Conservation (phyloP, 2,888 invertebrate species). For the Trichogramma evanescens region DNA sequence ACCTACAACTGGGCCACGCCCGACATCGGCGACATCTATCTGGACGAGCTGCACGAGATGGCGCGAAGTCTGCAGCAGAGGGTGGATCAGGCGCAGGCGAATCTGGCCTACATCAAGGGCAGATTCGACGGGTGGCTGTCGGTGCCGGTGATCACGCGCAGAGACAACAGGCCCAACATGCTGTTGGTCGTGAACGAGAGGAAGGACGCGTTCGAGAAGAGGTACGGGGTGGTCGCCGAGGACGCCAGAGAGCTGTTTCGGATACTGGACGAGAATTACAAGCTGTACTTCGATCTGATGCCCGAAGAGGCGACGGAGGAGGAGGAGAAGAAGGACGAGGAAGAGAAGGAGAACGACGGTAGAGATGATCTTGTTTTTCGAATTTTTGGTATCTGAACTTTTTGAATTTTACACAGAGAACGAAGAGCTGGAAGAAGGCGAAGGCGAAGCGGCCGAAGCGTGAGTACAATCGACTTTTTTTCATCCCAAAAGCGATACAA, state of each 20-base stretch:
- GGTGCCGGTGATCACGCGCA: constrained; percentile 67
- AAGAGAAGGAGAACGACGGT: neutral
- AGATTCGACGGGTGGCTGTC: constrained; percentile 66
- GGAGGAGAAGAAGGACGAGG: neutral
- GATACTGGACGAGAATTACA: constrained; percentile 60
- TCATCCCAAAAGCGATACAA: no score
- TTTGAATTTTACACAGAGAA: neutral
- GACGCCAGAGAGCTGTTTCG: constrained; percentile 55
- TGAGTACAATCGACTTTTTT: no score
- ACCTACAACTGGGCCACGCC: constrained; percentile 74
- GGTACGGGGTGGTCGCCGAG: constrained; percentile 49
- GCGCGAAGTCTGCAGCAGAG: constrained; percentile 68
- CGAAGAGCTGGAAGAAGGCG: neutral
- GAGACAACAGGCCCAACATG: constrained; percentile 57
- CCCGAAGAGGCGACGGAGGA: neutral
- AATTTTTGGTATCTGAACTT: neutral
- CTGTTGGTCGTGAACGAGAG: constrained; percentile 56
- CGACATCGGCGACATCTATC: constrained; percentile 57
- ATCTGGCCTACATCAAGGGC: constrained; percentile 54
- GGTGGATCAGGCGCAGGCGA: constrained; percentile 61
- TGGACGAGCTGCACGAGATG: constrained; percentile 60
- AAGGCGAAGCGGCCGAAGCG: neutral
- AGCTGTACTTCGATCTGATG: constrained; percentile 60
- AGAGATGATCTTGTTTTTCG: neutral
- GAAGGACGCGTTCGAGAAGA: constrained; percentile 50